Evolutionary conservation across 2,797 vertebrate species (phyloP).

Genomic region (Pseudochirops corinnae): DNA sequence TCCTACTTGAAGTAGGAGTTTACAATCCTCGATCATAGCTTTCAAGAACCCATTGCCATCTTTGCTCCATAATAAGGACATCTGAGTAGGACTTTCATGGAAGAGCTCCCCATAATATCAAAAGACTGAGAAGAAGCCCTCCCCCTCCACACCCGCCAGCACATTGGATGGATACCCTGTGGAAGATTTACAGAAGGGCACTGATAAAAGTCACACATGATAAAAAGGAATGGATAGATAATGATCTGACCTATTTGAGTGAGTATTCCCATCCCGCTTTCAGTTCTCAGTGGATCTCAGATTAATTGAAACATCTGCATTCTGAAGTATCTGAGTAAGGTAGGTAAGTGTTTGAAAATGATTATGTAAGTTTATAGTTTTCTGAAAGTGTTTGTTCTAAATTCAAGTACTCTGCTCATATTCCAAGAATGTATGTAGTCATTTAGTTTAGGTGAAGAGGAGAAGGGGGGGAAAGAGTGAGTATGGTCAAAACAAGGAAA

Average conservation of each 20-base stretch:
- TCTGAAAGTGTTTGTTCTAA: background rate
- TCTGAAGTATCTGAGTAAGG: slow-evolving; percentile 7
- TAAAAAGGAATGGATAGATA: background rate
- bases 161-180: background rate
- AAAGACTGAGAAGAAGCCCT: background rate
- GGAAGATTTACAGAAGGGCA: background rate
- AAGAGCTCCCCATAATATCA: background rate
- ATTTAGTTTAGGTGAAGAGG: background rate
- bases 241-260: background rate
- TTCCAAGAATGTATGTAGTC: background rate
- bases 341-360: slow-evolving; percentile 21
- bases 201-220: background rate
- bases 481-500: background rate
- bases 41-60: background rate
- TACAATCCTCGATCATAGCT: background rate
- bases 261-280: background rate
- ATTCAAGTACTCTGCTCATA: slow-evolving; percentile 22
- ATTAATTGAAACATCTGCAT: background rate
- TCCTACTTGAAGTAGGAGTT: background rate
- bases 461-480: background rate
- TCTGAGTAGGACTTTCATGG: background rate
- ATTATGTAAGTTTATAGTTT: background rate
- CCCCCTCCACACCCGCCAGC: too few relatives aligned
- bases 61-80: background rate
- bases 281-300: background rate